Percentiles rank a stretch among this genome's conserved stretches.
These are phyloP conservation scores for Echiichthys vipera DNA, from an alignment of 2,797 vertebrate species.

Conservation along the genomic window DNA sequence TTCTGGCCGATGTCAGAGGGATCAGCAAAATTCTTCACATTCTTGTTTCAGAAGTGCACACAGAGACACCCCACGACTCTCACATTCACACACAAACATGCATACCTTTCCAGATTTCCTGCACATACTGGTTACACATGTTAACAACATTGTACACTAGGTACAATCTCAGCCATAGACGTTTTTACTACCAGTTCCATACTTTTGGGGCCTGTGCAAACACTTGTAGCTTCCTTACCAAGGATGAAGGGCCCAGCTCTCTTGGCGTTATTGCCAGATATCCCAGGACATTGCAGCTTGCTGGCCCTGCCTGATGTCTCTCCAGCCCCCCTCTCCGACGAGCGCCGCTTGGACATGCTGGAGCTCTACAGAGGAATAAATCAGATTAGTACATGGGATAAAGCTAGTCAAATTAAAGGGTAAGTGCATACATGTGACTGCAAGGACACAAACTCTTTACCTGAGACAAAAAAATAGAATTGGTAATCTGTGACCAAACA, in stretches of 20 bases:
- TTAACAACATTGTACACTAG: neutral
- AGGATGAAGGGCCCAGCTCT: slow-evolving; percentile 97
- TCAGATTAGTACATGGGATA: slow-evolving; percentile 60
- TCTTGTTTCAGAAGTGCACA: slow-evolving; percentile 71
- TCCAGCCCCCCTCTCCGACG: slow-evolving; percentile 94
- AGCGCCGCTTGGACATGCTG: slow-evolving; percentile 97
- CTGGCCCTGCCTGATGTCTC: slow-evolving; percentile 92
- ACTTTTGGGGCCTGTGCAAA: slow-evolving; percentile 1
- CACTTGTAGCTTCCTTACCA: slow-evolving; percentile 83
- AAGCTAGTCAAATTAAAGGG: slow-evolving; percentile 50
- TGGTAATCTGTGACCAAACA: slow-evolving; percentile 3
- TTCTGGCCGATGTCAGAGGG: slow-evolving; percentile 61
- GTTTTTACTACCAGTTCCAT: neutral
- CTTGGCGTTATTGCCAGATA: slow-evolving; percentile 96
- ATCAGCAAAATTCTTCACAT: slow-evolving; percentile 81
- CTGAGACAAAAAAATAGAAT: neutral
- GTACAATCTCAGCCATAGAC: slow-evolving; percentile 7
- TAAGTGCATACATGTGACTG: slow-evolving; percentile 38
- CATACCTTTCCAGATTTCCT: slow-evolving; percentile 18
- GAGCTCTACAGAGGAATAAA: slow-evolving; percentile 74
- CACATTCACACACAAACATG: slow-evolving; percentile 9
- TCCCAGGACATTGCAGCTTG: slow-evolving; percentile 94
- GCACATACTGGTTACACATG: neutral
- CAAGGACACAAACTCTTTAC: neutral
- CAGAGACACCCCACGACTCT: slow-evolving; percentile 42